Percentiles rank a stretch among this genome's conserved stretches.
Evolutionary conservation across 1,140 invertebrate genomes (phyloP).

Genomic region (Aphelenchoides fujianensis): DNA sequence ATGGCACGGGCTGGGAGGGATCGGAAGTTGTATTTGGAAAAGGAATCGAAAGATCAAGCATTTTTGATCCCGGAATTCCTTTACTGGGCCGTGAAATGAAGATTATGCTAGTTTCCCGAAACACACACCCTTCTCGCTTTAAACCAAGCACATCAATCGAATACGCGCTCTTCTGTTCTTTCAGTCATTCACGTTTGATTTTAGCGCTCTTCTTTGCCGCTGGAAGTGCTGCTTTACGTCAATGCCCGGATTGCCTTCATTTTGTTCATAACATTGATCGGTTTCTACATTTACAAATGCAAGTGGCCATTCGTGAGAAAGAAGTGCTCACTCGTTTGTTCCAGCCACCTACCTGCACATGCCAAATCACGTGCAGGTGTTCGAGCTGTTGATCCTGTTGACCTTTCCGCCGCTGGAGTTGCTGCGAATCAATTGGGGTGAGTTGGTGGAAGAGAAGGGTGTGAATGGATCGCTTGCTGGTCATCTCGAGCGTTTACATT

Average conservation of each 20-base stretch:
- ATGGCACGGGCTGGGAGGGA: not conserved
- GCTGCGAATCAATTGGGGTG: conserved; percentile 36
- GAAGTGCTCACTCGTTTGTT: conserved; percentile 6
- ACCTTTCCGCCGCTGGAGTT: conserved; percentile 34
- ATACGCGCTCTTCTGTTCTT: no score
- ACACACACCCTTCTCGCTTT: no score
- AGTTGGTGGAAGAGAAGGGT: no score
- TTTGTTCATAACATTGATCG: conserved; percentile 30
- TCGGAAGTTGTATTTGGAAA: not conserved
- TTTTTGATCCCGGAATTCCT: no score
- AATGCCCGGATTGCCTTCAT: conserved; percentile 25
- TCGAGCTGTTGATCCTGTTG: conserved; percentile 31
- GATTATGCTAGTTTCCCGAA: no score
- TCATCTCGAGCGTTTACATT: conserved; percentile 27
- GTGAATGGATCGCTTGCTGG: no score
- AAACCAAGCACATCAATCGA: no score
- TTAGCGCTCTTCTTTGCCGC: conserved; percentile 35
- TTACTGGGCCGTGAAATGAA: no score
- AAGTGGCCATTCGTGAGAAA: not conserved
- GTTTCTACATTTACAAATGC: conserved; percentile 38
- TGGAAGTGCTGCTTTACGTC: conserved; percentile 40
- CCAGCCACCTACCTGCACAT: conserved; percentile 25
- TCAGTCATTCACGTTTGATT: no score
- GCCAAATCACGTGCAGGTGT: conserved; percentile 24
- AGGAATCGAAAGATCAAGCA: not conserved